These are phyloP conservation scores for Muscidifurax raptorellus DNA, from an alignment of 1,140 invertebrate genomes.

Conservation along the genomic window DNA sequence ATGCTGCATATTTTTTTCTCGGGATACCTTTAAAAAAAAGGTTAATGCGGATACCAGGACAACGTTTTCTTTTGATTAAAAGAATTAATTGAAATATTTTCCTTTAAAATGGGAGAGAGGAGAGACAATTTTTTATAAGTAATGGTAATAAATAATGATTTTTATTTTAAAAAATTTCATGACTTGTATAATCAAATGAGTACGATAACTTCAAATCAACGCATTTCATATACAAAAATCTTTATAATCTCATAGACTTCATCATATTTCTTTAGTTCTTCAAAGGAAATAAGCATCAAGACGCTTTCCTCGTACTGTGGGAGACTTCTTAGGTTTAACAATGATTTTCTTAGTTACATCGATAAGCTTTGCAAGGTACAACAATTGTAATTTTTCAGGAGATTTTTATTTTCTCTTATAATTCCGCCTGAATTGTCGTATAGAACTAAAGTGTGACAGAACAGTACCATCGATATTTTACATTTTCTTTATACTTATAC, in stretches of 20 bases:
- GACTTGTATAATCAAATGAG: slow-evolving; percentile 13
- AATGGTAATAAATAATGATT: slow-evolving; percentile 19
- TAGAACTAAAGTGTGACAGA: background rate
- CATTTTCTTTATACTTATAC: background rate
- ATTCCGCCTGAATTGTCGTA: background rate
- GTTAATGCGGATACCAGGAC: no score
- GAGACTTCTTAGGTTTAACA: slow-evolving; percentile 32
- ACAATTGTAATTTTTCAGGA: background rate
- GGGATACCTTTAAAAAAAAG: no score
- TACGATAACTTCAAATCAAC: background rate
- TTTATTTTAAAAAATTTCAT: slow-evolving; percentile 30
- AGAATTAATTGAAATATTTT: background rate
- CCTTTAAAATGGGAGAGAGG: no score
- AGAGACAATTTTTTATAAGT: background rate
- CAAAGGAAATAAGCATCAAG: background rate
- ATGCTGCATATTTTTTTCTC: no score
- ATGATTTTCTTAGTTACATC: slow-evolving; percentile 21
- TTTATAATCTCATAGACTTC: background rate
- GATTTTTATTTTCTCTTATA: background rate
- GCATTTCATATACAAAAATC: slow-evolving; percentile 21
- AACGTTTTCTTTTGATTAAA: background rate
- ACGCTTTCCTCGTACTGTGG: background rate
- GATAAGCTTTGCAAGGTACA: slow-evolving; percentile 31
- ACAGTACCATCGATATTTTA: slow-evolving; percentile 31
- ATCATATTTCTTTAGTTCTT: background rate